Conservation (phyloP, 2,113 vertebrate species). For the Lonchura striata region DNA sequence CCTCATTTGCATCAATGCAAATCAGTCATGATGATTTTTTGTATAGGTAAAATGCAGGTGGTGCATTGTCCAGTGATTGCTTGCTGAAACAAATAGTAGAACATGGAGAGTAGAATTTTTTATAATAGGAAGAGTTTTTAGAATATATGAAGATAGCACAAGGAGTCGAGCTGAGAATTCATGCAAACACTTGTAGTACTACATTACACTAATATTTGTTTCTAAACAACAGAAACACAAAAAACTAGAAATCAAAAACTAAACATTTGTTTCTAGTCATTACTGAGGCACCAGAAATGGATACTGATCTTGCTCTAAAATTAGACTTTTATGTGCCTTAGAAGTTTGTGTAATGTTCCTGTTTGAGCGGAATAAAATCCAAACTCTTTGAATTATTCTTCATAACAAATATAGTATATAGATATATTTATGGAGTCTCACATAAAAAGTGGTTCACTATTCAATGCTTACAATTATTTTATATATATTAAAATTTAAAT, state of each 20-base stretch:
- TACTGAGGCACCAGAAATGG: background rate
- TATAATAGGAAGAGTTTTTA: background rate
- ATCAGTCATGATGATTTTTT: background rate
- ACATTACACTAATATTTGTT: background rate
- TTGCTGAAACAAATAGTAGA: background rate
- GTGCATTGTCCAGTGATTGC: background rate
- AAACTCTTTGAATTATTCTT: background rate
- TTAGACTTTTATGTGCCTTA: background rate
- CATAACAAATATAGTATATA: background rate
- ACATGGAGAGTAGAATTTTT: background rate
- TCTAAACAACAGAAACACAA: background rate
- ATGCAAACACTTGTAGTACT: background rate
- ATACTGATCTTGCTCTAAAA: background rate
- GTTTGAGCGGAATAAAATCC: background rate
- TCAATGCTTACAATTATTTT: background rate
- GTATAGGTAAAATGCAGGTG: background rate
- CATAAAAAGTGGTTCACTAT: background rate
- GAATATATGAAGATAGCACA: background rate
- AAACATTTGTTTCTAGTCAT: background rate
- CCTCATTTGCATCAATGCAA: background rate
- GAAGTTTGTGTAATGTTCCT: background rate
- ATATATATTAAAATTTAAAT: background rate
- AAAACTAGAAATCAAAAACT: background rate
- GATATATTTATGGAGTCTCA: background rate
- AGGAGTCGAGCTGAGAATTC: background rate